Evolutionary conservation across 2,113 vertebrate genomes (phyloP).

Genomic region (Setophaga coronata): DNA sequence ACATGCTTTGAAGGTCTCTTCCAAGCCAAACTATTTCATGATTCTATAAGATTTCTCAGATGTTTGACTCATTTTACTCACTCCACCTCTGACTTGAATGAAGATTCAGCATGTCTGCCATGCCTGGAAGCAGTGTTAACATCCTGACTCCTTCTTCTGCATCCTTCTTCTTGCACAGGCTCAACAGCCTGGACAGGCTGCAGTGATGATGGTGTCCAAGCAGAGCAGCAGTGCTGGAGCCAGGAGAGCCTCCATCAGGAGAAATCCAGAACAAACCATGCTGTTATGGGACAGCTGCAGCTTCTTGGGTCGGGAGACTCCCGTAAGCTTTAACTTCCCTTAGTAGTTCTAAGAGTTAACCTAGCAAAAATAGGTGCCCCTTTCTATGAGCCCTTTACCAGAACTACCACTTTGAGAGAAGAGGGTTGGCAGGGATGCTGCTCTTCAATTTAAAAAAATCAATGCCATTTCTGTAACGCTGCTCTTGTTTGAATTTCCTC

Average conservation of each 20-base stretch:
- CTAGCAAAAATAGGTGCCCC: not conserved
- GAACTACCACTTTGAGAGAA: not conserved
- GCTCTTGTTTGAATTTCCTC: not conserved
- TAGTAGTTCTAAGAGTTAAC: not conserved
- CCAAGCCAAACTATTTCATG: not conserved
- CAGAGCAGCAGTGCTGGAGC: not conserved
- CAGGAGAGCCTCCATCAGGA: not conserved
- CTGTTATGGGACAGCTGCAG: not conserved
- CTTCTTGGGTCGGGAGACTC: not conserved
- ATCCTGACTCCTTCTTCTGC: not conserved
- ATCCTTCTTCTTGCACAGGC: fast-evolving
- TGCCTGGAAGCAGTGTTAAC: not conserved
- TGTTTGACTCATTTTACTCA: not conserved
- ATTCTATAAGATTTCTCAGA: not conserved
- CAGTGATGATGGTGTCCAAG: not conserved
- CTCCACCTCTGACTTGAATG: not conserved
- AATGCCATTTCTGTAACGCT: too few relatives aligned
- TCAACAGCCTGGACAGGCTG: not conserved
- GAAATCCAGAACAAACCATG: not conserved
- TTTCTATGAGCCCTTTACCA: not conserved
- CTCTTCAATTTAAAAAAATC: not conserved
- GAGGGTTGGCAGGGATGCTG: not conserved
- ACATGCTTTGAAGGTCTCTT: not conserved
- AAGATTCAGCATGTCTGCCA: not conserved
- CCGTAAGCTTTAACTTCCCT: not conserved